These are phyloP conservation scores for Psettodes erumei DNA, from an alignment of 2,113 vertebrate genomes.

Conservation along the genomic window DNA sequence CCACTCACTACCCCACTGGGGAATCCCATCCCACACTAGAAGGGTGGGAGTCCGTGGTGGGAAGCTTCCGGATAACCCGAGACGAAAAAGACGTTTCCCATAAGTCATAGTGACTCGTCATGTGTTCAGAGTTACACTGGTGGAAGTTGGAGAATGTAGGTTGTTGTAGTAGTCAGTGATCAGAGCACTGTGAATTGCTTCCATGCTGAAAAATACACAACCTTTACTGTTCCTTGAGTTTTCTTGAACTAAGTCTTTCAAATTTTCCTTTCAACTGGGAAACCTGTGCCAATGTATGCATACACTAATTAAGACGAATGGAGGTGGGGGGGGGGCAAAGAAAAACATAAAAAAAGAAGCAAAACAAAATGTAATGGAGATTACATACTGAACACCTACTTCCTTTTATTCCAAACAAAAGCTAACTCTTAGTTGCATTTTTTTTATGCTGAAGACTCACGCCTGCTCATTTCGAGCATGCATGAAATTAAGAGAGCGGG, in stretches of 20 bases:
- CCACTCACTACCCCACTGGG: slow-evolving; percentile 57
- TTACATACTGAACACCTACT: no score
- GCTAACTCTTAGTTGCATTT: slow-evolving; percentile 1
- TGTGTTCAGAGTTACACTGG: slow-evolving; percentile 6
- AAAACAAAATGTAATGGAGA: no score
- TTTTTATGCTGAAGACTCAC: slow-evolving; percentile 17
- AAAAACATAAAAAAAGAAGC: no score
- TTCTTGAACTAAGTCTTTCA: slow-evolving; percentile 29
- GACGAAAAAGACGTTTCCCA: slow-evolving; percentile 57
- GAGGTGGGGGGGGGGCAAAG: slow-evolving; percentile 3
- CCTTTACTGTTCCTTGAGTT: slow-evolving; percentile 45
- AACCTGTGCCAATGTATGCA: slow-evolving; percentile 25
- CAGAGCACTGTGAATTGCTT: not conserved
- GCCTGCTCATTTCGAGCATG: slow-evolving; percentile 14
- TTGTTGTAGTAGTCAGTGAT: slow-evolving; percentile 5
- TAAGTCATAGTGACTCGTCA: slow-evolving; percentile 31
- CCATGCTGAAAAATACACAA: slow-evolving; percentile 26
- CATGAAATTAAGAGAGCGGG: slow-evolving; percentile 5
- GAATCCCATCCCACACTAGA: slow-evolving; percentile 57
- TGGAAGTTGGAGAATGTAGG: slow-evolving; percentile 10
- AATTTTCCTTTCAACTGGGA: slow-evolving; percentile 51
- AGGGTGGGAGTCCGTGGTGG: slow-evolving; percentile 48
- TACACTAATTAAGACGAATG: slow-evolving; percentile 42
- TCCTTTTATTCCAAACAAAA: no score
- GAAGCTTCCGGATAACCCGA: slow-evolving; percentile 40